Evolutionary conservation across 2,113 vertebrate genomes (phyloP).

Genomic region (Xiphias gladius): DNA sequence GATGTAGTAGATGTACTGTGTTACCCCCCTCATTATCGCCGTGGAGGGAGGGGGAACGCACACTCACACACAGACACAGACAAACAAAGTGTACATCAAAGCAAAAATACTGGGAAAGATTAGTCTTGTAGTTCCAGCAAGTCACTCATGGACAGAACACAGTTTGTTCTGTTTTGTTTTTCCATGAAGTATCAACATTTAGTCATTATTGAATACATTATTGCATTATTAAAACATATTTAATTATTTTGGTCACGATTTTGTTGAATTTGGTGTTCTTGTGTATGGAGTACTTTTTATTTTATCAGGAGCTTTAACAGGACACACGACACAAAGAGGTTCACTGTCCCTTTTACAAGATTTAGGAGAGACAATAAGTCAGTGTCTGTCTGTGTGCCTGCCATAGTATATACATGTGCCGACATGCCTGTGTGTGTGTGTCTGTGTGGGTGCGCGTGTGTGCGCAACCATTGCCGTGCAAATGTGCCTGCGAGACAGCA

Average conservation of each 20-base stretch:
- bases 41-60: conserved; percentile 16
- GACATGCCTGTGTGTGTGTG: conserved; percentile 72
- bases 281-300: conserved; percentile 46
- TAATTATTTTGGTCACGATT: conserved; percentile 41
- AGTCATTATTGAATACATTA: conserved; percentile 17
- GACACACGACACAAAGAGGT: conserved; percentile 73
- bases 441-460: conserved; percentile 50
- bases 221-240: conserved; percentile 37
- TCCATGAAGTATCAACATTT: conserved; percentile 18
- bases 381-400: conserved; percentile 79
- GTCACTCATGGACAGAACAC: conserved; percentile 6
- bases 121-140: conserved; percentile 14
- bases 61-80: not conserved
- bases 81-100: conserved; percentile 26
- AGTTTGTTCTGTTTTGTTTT: conserved; percentile 15
- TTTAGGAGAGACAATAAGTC: conserved; percentile 81
- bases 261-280: conserved; percentile 39
- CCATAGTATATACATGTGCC: conserved; percentile 77
- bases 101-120: conserved; percentile 24
- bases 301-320: conserved; percentile 64
- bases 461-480: conserved; percentile 73
- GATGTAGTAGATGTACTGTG: conserved; percentile 55
- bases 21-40: conserved; percentile 54
- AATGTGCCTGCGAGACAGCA: conserved; percentile 85
- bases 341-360: conserved; percentile 83